Percentiles rank a stretch among this genome's conserved stretches.
phyloP scores from a whole-genome alignment of 1,140 invertebrate species.

The Glossosoma conforme region DNA sequence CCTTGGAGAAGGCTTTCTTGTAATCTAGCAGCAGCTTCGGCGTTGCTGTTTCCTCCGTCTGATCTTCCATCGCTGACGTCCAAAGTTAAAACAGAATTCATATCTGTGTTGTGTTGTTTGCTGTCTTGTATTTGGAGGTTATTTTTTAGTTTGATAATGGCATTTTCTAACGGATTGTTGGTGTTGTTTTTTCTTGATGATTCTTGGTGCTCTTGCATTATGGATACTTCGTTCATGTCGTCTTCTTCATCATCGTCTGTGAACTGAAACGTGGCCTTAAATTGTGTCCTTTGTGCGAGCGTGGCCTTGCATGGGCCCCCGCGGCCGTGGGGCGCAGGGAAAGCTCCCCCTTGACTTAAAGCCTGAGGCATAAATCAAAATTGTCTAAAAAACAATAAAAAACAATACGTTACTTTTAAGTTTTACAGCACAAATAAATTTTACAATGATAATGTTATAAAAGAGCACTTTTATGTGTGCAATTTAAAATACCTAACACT shows the following conservation, averaged over 20 bases:
- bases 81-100: conserved; percentile 40
- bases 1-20: conserved; percentile 59
- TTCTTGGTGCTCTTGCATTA: conserved; percentile 39
- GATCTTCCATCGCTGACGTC: conserved; percentile 37
- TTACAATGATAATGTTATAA: too few relatives aligned
- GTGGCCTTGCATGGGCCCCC: not conserved
- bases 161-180: conserved; percentile 46
- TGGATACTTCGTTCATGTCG: conserved; percentile 5
- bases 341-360: conserved; percentile 8
- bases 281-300: too few relatives aligned
- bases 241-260: too few relatives aligned
- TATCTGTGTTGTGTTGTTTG: conserved; percentile 40
- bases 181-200: conserved; percentile 44
- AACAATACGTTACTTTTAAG: too few relatives aligned
- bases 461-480: too few relatives aligned
- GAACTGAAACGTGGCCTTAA: too few relatives aligned
- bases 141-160: conserved; percentile 49
- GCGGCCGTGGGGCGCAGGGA: not conserved
- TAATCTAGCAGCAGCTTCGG: conserved; percentile 45
- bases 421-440: too few relatives aligned
- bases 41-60: conserved; percentile 45
- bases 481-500: too few relatives aligned
- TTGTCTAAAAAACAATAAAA: too few relatives aligned
- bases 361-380: too few relatives aligned
- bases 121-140: conserved; percentile 48